phyloP scores from a whole-genome alignment of 2,113 vertebrate species.

The Cavia aperea region DNA sequence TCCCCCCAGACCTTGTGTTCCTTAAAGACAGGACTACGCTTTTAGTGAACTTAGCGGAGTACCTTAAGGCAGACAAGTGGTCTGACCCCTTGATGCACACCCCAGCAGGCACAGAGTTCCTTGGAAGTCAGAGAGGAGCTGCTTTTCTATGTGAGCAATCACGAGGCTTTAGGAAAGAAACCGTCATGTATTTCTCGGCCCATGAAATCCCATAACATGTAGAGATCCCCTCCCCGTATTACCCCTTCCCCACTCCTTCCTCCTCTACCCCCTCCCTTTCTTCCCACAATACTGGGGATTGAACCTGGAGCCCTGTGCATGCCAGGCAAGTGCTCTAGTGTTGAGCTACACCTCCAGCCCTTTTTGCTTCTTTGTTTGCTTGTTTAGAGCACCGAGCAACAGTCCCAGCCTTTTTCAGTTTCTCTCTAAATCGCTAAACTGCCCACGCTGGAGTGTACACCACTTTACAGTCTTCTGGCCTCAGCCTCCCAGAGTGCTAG shows the following conservation, averaged over 20 bases:
- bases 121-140: neutral
- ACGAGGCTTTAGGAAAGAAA: neutral
- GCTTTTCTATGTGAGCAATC: neutral
- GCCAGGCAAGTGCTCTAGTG: neutral
- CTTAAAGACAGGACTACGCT: neutral
- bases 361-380: neutral
- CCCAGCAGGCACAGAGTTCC: neutral
- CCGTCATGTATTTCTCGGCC: neutral
- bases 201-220: neutral
- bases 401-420: neutral
- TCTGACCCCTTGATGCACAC: neutral
- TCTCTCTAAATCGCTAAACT: neutral
- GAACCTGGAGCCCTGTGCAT: neutral
- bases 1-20: neutral
- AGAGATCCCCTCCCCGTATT: neutral
- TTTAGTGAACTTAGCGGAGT: neutral
- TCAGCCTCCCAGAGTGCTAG: neutral
- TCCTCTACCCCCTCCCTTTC: neutral
- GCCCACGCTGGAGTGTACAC: neutral
- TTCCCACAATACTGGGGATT: neutral
- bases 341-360: neutral
- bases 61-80: neutral
- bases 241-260: neutral
- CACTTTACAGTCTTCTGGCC: neutral
- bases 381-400: neutral